Conservation (phyloP, 2,888 invertebrate genomes). For the Leptopilina syphax region DNA sequence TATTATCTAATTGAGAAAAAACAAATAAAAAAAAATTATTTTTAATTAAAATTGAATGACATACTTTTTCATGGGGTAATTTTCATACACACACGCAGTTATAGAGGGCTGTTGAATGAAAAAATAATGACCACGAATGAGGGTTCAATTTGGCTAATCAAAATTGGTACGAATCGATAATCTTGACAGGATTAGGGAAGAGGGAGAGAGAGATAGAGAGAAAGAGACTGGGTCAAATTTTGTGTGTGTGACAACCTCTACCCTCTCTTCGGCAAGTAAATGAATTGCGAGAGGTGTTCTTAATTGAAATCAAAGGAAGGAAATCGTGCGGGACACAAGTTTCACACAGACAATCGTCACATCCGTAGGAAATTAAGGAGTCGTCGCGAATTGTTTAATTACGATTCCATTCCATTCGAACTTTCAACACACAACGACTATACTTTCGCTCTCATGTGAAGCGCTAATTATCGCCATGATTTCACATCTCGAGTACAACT, state of each 20-base stretch:
- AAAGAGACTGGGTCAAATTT: background rate
- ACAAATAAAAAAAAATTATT: too few relatives aligned
- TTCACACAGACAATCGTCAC: constrained; percentile 30
- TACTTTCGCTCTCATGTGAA: background rate
- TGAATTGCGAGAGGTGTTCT: constrained; percentile 30
- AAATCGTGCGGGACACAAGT: constrained; percentile 31
- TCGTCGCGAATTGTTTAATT: constrained; percentile 21
- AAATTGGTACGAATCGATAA: background rate
- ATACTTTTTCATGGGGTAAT: too few relatives aligned
- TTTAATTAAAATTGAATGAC: too few relatives aligned
- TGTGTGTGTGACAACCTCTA: background rate
- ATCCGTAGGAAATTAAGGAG: constrained; percentile 15
- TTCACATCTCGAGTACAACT: too few relatives aligned
- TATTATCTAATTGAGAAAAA: too few relatives aligned
- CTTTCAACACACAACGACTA: background rate
- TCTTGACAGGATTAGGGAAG: background rate
- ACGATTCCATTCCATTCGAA: background rate
- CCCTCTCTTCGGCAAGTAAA: background rate
- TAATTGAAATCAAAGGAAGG: constrained; percentile 19
- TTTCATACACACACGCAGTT: too few relatives aligned
- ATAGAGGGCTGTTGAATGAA: too few relatives aligned
- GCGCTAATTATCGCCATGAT: too few relatives aligned
- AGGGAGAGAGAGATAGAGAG: too few relatives aligned
- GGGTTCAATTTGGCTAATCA: constrained; percentile 4
- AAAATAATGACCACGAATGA: background rate